These are phyloP conservation scores for Melanaphis sacchari DNA, from an alignment of 1,140 invertebrate species.

Conservation along the genomic window DNA sequence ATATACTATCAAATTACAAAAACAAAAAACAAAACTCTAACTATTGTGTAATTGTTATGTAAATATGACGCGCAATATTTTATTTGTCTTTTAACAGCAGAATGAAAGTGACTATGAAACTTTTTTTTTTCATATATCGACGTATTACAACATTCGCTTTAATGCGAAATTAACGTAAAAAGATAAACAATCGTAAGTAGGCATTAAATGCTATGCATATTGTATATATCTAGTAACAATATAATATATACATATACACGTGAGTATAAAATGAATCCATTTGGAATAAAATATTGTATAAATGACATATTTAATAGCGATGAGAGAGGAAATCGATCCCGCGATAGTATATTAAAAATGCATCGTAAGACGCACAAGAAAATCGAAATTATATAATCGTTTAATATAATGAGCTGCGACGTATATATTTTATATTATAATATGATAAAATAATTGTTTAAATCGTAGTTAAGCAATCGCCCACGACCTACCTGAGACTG, in stretches of 20 bases:
- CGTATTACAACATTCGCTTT: not conserved
- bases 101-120: not conserved
- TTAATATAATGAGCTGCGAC: not conserved
- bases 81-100: not conserved
- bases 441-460: not conserved
- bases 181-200: not conserved
- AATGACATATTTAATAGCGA: not conserved
- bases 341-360: not conserved
- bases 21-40: not conserved
- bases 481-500: not conserved
- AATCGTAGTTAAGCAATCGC: not conserved
- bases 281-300: not conserved
- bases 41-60: not conserved
- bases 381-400: not conserved
- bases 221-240: not conserved
- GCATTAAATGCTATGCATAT: not conserved
- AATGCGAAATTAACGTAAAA: not conserved
- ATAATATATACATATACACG: no score
- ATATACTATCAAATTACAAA: not conserved
- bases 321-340: not conserved
- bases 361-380: not conserved
- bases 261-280: not conserved
- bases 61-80: not conserved
- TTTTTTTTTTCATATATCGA: not conserved
- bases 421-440: not conserved